Evolutionary conservation across 2,113 vertebrate species (phyloP), one percentile per base, ranked within the genome.

Genomic region (Engraulis encrasicolus): DNA sequence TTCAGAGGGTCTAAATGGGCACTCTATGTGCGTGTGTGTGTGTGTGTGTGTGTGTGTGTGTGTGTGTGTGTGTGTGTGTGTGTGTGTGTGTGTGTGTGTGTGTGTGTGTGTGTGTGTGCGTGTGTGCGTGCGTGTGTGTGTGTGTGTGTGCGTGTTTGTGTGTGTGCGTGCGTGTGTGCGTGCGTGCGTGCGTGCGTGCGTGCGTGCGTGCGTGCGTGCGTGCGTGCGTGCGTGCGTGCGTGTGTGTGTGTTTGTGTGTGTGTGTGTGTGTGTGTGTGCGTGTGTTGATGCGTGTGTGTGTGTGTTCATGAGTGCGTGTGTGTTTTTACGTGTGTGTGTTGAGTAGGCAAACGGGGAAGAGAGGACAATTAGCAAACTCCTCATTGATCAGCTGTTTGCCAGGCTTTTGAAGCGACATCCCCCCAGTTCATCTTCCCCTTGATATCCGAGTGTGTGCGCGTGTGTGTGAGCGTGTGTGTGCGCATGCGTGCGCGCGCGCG

Each of bases 391-490:
- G 58, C 58, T 66, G 27, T 66, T 66, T 66, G n/a, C 27, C n/a
- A 66, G 58, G 58, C 58, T 66, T 66, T 66, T 66, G 9, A 66
- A 66, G 58, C 15, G 58, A 66, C 58, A 66, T 66, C 31, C 58
- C 58, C 27, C n/a, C 14, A 66, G 58, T 66, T 66, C 58, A 66
- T 66, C 58, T 66, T 23, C 12, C n/a, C n/a, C 58, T 66, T 66
- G 58, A 66, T 31, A 23, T 66, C 11, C 15, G 58, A 1, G 58
- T 66, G 58, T 31, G 58, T 31, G 58, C 31, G 58, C 31, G 58
- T 66, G 23, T 66, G 23, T 66, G 20, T 66, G 23, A 11, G 85
- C 90, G 87, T 92, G n/a, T 45, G 40, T 45, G 40, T 45, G 40
- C 4, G 3, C 4, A 9, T 3, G 40, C 7, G 40, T 45, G 40